Evolutionary conservation across 1,140 invertebrate genomes (phyloP).

Genomic region (Drosophila miranda): DNA sequence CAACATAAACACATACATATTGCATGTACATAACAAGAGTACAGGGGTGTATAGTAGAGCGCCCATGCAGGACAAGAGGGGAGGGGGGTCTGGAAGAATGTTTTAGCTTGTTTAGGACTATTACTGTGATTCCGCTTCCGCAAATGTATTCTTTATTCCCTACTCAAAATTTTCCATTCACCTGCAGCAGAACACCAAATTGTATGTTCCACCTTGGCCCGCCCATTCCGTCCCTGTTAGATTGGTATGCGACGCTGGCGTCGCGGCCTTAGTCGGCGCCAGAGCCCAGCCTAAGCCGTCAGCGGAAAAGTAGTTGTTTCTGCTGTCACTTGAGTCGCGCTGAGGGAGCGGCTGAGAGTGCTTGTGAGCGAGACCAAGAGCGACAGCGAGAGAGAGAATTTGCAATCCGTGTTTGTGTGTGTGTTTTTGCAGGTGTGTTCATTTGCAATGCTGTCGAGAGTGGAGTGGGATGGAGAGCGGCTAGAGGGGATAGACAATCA

Average conservation of each 20-base stretch:
- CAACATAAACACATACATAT: no score
- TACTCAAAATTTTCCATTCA: slow-evolving; percentile 36
- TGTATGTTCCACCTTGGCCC: slow-evolving; percentile 13
- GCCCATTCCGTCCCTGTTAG: slow-evolving; percentile 12
- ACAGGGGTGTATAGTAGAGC: no score
- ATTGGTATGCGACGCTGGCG: slow-evolving; percentile 52
- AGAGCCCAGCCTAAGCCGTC: slow-evolving; percentile 62
- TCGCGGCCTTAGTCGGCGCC: slow-evolving; percentile 22
- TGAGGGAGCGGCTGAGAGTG: slow-evolving; percentile 63
- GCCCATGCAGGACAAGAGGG: no score
- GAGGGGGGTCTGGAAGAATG: no score
- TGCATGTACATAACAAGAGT: no score
- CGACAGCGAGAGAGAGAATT: slow-evolving; percentile 21
- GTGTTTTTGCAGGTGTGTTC: slow-evolving; percentile 48
- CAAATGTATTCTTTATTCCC: slow-evolving; percentile 21
- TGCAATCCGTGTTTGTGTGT: slow-evolving; percentile 31
- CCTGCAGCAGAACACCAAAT: slow-evolving; percentile 12
- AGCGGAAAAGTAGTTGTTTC: slow-evolving; percentile 52
- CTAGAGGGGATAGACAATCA: not conserved
- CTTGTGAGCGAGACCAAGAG: slow-evolving; percentile 11
- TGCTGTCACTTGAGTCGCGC: slow-evolving; percentile 64
- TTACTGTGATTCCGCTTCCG: slow-evolving; percentile 23
- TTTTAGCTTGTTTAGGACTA: no score
- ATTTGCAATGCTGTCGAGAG: slow-evolving; percentile 35
- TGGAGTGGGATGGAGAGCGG: not conserved